phyloP scores from a whole-genome alignment of 2,113 vertebrate genomes.

The Solea senegalensis region DNA sequence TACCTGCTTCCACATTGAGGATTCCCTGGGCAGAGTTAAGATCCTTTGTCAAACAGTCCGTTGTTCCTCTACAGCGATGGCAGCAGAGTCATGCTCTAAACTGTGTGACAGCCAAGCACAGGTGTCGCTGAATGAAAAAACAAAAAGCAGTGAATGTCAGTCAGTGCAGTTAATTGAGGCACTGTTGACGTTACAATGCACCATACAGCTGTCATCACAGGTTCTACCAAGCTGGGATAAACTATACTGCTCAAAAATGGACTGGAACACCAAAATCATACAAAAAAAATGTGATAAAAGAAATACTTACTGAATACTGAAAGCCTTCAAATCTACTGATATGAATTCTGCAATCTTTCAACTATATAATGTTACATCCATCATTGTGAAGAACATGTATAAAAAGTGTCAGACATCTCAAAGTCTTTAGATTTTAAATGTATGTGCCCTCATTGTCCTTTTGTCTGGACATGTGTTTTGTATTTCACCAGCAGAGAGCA shows the following conservation, averaged over 20 bases:
- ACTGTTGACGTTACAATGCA: slow-evolving; percentile 28
- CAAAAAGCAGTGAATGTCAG: slow-evolving; percentile 62
- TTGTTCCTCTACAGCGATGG: slow-evolving; percentile 61
- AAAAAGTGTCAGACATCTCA: no score
- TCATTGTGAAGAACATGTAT: no score
- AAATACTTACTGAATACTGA: no score
- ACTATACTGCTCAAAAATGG: neutral
- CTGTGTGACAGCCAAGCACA: slow-evolving; percentile 75
- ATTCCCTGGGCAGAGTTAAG: slow-evolving; percentile 31
- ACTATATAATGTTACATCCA: no score
- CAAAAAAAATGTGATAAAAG: no score
- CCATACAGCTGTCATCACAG: slow-evolving; percentile 34
- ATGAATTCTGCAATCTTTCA: no score
- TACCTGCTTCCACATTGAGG: slow-evolving; percentile 73
- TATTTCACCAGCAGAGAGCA: slow-evolving; percentile 62
- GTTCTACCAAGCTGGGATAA: neutral
- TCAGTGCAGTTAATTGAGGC: slow-evolving; percentile 52
- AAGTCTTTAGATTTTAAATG: neutral
- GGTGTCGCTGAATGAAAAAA: slow-evolving; percentile 74
- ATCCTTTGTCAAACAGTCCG: slow-evolving; percentile 65
- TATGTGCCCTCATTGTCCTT: neutral
- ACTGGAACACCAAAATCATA: neutral
- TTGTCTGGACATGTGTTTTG: neutral
- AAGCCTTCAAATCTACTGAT: no score
- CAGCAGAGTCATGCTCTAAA: slow-evolving; percentile 40